phyloP scores from a whole-genome alignment of 2,113 vertebrate species.

The Columbina picui region DNA sequence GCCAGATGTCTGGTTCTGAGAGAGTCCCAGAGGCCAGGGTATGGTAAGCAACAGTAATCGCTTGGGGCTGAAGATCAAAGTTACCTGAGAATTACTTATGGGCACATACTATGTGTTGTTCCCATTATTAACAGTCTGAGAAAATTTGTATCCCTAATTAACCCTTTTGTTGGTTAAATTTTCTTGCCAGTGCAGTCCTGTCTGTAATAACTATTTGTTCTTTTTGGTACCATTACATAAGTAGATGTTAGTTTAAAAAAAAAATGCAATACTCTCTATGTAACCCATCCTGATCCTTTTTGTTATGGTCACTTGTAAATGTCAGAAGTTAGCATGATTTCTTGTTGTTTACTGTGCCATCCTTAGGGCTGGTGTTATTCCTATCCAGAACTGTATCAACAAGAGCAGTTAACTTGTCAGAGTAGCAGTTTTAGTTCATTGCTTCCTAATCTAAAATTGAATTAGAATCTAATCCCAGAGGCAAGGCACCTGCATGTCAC shows the following conservation, averaged over 20 bases:
- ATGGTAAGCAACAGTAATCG: slow-evolving; percentile 89
- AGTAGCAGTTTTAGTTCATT: slow-evolving; percentile 4
- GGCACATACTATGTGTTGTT: slow-evolving; percentile 95
- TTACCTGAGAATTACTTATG: slow-evolving; percentile 99
- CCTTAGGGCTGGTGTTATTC: background rate
- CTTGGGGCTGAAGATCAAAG: slow-evolving; percentile 98
- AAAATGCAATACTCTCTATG: background rate
- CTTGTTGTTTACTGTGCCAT: background rate
- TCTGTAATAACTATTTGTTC: background rate
- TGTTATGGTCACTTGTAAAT: background rate
- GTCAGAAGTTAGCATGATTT: background rate
- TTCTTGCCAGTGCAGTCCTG: slow-evolving; percentile 41
- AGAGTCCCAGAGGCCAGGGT: slow-evolving; percentile 93
- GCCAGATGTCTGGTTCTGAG: slow-evolving; percentile 99
- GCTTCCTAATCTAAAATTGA: slow-evolving; percentile 29
- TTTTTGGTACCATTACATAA: background rate
- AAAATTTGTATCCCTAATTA: slow-evolving; percentile 99
- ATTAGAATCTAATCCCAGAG: slow-evolving; percentile 32
- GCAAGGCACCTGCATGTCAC: background rate
- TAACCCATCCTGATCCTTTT: background rate
- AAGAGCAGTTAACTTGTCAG: background rate
- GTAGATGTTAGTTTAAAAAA: background rate
- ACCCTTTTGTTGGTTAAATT: slow-evolving; percentile 94
- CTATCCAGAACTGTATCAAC: background rate
- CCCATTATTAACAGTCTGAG: slow-evolving; percentile 98